Evolutionary conservation across 2,888 invertebrate genomes (phyloP).

Genomic region (Epistrophella euchroma): DNA sequence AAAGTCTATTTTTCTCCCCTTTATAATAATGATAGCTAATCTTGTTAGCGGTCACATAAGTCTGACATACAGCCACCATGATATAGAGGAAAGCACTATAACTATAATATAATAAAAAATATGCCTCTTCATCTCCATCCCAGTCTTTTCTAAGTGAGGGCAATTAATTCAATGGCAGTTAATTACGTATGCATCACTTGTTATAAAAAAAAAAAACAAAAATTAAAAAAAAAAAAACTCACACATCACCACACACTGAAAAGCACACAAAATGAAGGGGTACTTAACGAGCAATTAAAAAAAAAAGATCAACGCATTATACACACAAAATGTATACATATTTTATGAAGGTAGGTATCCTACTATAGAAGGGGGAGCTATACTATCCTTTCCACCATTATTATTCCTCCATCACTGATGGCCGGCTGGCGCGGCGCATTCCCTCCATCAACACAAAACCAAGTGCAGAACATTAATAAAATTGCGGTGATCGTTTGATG

Average conservation of each 20-base stretch:
- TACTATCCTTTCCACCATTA: conserved; percentile 49
- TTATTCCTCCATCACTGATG: conserved; percentile 1
- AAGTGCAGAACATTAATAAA: conserved; percentile 68
- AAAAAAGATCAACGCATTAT: conserved; percentile 48
- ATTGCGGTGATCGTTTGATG: conserved; percentile 73
- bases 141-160: conserved; percentile 18
- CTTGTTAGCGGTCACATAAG: conserved; percentile 60
- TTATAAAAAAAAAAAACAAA: conserved; percentile 49
- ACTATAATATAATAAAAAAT: conserved; percentile 7
- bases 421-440: conserved; percentile 16
- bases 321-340: not conserved
- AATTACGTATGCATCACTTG: conserved; percentile 69
- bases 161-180: conserved; percentile 73
- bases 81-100: not conserved
- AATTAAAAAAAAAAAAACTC: conserved; percentile 24
- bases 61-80: conserved; percentile 17
- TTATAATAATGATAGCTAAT: conserved; percentile 29
- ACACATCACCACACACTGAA: conserved; percentile 20
- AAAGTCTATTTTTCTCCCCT: conserved; percentile 4
- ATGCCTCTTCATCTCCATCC: conserved; percentile 10
- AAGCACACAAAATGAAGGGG: conserved; percentile 55
- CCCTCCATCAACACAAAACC: conserved; percentile 40
- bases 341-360: conserved; percentile 1
- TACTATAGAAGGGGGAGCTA: conserved; percentile 12
- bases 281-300: conserved; percentile 69